Conservation (phyloP, 2,797 vertebrate genomes). For the Coregonus sp. region DNA sequence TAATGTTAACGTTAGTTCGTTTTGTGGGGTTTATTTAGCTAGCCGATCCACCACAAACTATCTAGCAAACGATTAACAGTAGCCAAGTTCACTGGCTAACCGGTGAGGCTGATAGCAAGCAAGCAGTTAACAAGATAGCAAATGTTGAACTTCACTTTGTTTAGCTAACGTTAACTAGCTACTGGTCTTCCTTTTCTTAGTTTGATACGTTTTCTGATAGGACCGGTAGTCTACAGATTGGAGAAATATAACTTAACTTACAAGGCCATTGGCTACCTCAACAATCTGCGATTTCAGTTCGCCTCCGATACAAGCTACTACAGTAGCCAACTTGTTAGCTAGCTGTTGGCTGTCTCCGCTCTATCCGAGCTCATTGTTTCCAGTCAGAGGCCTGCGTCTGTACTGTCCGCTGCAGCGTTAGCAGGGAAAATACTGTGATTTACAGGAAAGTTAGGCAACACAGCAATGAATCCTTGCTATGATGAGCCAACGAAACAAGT, state of each 20-base stretch:
- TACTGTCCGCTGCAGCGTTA: slow-evolving; percentile 6
- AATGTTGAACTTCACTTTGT: too few relatives aligned
- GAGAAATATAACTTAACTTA: slow-evolving; percentile 1
- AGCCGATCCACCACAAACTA: not conserved
- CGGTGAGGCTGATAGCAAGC: not conserved
- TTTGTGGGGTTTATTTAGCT: not conserved
- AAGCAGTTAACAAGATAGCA: not conserved
- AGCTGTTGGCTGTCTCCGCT: slow-evolving; percentile 29
- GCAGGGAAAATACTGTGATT: not conserved
- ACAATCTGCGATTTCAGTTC: not conserved
- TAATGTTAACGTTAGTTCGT: not conserved
- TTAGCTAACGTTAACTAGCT: not conserved
- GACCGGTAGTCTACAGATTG: not conserved
- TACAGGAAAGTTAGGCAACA: not conserved
- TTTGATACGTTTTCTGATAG: not conserved
- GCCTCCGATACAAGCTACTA: slow-evolving; percentile 27
- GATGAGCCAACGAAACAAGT: not conserved
- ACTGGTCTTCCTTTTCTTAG: too few relatives aligned
- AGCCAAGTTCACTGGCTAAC: not conserved
- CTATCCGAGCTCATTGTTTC: slow-evolving; percentile 55
- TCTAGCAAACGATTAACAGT: not conserved
- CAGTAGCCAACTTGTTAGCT: slow-evolving; percentile 43
- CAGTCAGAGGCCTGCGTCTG: slow-evolving; percentile 63
- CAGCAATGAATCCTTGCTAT: not conserved
- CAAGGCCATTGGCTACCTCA: not conserved